Base-by-base conservation (phyloP, 1,140 invertebrate species). In the Drosophila ogumai region DNA sequence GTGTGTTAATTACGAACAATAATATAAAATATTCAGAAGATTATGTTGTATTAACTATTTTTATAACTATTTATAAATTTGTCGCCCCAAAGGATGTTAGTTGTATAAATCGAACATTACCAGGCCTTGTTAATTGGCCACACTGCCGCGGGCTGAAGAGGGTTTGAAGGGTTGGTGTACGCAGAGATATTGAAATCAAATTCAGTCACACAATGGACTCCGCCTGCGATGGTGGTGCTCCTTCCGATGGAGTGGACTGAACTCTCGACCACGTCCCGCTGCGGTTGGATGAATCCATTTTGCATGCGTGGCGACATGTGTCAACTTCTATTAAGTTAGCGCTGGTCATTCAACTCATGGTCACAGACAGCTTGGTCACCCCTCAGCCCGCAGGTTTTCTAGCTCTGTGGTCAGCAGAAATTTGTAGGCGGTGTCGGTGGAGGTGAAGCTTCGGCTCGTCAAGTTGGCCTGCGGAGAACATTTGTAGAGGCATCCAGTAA, bases 301-400 rank as follows among this genome's bases (percentile, higher is more conserved):
- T 87, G 82, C 82, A 87, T 88, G 82, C 82, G 82, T 87, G 82
- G 82, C 82, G 84, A 87, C 82, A 87, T 87, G 84, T 87, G 82
- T 88, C 82, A 88, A 87, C 84, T 88, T 87, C 82, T 87, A 87
- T 87, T 87, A 87, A 87, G 82, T 87, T 87, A 87, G 67, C 67
- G 84, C 54, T 87, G 82, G 82, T 87, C 82, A 87, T 87, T 87
- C 84, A 87, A 86, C 82, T 54, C 84, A 64, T 57, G 69, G 75
- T 63, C 75, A 63, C 50, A 59, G 60, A 57, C 58, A 66, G 60
- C 52, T 22, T 22, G 17, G 13, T 36, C 15, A 4, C 47, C 43
- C 3, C 31, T 9, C 54, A 10, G 25, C 28, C 32, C 32, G 32
- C 43, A 25, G 32, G 34, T 34, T 58, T 69, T 49, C 50, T 17